These are phyloP conservation scores for Passer montanus DNA, from an alignment of 2,113 vertebrate species.

Conservation along the genomic window DNA sequence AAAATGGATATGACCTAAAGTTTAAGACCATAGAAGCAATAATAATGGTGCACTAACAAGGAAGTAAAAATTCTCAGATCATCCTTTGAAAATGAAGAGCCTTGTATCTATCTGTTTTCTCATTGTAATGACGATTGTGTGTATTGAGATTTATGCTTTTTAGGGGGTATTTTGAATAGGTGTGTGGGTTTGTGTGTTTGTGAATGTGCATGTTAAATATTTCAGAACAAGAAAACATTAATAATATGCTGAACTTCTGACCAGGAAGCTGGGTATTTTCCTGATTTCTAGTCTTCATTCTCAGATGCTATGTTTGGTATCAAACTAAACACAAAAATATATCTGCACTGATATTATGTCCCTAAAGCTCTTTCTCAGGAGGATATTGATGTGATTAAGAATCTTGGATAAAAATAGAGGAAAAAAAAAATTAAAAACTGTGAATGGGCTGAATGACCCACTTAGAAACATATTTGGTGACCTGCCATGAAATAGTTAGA, in stretches of 20 bases:
- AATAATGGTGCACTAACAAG: not conserved
- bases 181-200: not conserved
- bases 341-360: not conserved
- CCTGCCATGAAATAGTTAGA: constrained; percentile 48
- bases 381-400: not conserved
- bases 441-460: constrained; percentile 35
- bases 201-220: not conserved
- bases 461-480: constrained; percentile 60
- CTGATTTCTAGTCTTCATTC: not conserved
- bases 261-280: not conserved
- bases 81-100: not conserved
- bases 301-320: not conserved
- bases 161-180: not conserved
- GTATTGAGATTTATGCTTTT: not conserved
- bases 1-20: not conserved
- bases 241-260: not conserved
- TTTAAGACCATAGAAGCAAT: not conserved
- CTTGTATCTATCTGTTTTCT: not conserved
- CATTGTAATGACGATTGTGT: not conserved
- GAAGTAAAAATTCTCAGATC: not conserved
- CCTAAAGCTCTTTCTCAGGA: not conserved
- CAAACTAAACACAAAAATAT: not conserved
- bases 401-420: not conserved
- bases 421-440: not conserved
- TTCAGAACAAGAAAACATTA: not conserved